Evolutionary conservation across 2,888 invertebrate species (phyloP), one percentile per base, ranked within the genome.

Genomic region (Arenicola marina): DNA sequence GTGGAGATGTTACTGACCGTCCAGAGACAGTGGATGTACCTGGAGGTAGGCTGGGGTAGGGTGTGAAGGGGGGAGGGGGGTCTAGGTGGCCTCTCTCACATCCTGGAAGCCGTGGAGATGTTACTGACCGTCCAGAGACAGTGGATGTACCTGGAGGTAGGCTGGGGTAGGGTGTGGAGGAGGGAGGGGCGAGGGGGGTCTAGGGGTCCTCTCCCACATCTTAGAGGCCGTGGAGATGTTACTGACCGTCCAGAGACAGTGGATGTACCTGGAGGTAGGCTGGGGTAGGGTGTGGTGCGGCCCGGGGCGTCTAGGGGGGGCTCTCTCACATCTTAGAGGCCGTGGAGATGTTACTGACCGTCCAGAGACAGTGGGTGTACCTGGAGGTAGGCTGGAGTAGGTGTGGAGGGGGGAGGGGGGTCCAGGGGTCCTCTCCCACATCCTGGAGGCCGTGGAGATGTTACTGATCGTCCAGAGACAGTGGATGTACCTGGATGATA

Each of bases 241-340:
- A 26, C 85, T 93, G n/a, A 87, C 87, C 76, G 92, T 93, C 0
- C 95, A 95, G 84, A 86, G 91, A 31, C 90, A 91, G 68, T 95
- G 92, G 87, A 85, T 93, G 67, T 93, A 94, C 81, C 85, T 94
- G 51, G 93, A 93, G 84, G 87, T 87, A n/a, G n/a, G n/a, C n/a
- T n/a, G n/a, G n/a, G n/a, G n/a, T n/a, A n/a, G n/a, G n/a, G n/a
- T n/a, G n/a, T n/a, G n/a, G n/a, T n/a, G n/a, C n/a, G n/a, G n/a
- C n/a, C n/a, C n/a, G n/a, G n/a, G n/a, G n/a, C n/a, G n/a, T n/a
- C n/a, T n/a, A n/a, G n/a, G 4, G 11, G 18, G 15, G 4, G n/a
- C 4, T 34, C 4, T 4, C 18, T 15, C 21, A 15, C 34, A 18
- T 4, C 21, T 3, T 34, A 18, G 7, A 4, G 7, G 15, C n/a